Evolutionary conservation across 2,797 vertebrate species (phyloP), one percentile per base, ranked within the genome.

Genomic region (Anguilla pacifica): DNA sequence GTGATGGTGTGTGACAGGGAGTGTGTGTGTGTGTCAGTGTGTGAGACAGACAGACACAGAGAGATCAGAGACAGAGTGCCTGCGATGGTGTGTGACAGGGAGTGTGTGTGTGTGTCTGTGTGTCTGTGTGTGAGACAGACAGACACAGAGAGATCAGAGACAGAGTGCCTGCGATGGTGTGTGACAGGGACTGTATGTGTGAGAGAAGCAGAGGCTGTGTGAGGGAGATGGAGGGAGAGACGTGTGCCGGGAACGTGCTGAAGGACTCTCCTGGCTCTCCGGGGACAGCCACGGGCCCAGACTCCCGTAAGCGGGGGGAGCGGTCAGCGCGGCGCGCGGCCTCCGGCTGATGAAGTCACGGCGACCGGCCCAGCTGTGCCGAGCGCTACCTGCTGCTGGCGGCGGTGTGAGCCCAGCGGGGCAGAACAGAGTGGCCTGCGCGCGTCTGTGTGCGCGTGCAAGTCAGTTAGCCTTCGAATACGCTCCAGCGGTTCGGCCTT

Each of bases 101-200:
- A 31, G 85, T 77, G 70, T 35, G 85, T 86, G 70, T 35, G 72
- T 86, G 49, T 35, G 70, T 79, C 25, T 70, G 15, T 31, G 67
- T 70, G 6, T 70, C n/a, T 70, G 67, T 67, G 1, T 70, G 67
- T 70, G 67, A 55, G 5, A 31, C 5, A 7, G 15, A 49, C 15
- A 57, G 74, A n/a, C n/a, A n/a, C n/a, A 19, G 74, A 55, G 17
- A n/a, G 49, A 31, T 5, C n/a, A 19, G 43, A 7, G 10, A 51
- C 6, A 7, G 51, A 51, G 51, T 51, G 51, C 6, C 6, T 6
- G 51, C 10, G 51, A n/a, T 25, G 4, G 11, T 74, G 28, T 74
- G 28, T 11, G 70, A 74, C 11, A 35, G 31, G 28, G 28, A 39
- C 0, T 35, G 31, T 35, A 15, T 3, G 2, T 2, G 4, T 74